Evolutionary conservation across 2,888 invertebrate genomes (phyloP).

Genomic region (Drosophila kambysellisi): DNA sequence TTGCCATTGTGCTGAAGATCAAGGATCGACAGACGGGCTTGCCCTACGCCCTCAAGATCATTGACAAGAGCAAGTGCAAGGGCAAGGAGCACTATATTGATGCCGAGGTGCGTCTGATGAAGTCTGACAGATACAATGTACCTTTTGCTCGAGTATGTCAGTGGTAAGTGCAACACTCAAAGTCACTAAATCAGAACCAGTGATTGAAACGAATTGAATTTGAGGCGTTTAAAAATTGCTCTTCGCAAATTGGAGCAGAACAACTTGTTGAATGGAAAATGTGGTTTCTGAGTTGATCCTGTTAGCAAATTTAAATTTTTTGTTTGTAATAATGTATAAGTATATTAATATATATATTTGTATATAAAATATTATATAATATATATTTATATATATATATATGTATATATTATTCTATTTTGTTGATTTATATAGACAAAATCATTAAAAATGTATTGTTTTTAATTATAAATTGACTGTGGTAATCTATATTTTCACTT

Average conservation of each 20-base stretch:
- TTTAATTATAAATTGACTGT: neutral
- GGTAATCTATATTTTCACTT: neutral
- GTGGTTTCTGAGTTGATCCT: too few species aligned
- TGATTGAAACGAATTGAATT: neutral
- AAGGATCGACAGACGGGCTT: conserved; percentile 89
- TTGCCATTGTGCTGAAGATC: conserved; percentile 96
- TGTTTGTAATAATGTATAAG: too few species aligned
- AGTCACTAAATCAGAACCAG: neutral
- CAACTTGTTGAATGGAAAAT: too few species aligned
- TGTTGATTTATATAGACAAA: neutral
- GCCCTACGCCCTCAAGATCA: conserved; percentile 96
- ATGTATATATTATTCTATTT: neutral
- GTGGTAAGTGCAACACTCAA: conserved; percentile 87
- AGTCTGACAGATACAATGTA: too few species aligned
- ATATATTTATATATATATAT: too few species aligned
- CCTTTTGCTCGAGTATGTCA: conserved; percentile 97
- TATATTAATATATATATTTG: too few species aligned
- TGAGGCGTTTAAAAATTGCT: neutral
- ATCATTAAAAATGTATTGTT: neutral
- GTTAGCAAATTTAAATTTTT: too few species aligned
- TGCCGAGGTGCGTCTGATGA: conserved; percentile 92
- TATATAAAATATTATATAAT: too few species aligned
- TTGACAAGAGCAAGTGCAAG: conserved; percentile 97
- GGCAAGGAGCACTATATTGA: conserved; percentile 91
- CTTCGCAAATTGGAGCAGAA: too few species aligned